Evolutionary conservation across 92 coral and sea anemone species (phyloP).

Genomic region (Paragorgia papillata): DNA sequence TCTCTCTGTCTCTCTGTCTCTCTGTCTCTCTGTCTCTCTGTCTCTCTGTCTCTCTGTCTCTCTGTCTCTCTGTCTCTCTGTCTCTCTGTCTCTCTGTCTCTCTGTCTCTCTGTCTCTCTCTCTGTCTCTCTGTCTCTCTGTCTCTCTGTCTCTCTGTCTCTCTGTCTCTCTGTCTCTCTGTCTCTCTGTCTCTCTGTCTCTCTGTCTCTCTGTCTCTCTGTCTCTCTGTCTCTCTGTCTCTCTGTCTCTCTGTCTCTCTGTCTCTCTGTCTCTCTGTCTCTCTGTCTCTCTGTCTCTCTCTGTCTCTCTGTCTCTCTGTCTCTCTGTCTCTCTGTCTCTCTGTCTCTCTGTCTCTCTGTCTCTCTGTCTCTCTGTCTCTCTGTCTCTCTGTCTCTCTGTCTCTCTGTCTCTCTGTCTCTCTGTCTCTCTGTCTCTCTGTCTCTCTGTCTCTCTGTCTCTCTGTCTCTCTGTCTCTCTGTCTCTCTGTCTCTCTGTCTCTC

Average conservation of each 20-base stretch:
- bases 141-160: no score
- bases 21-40: no score
- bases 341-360: conserved; percentile 5
- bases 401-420: conserved; percentile 13
- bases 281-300: conserved; percentile 2
- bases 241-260: conserved; percentile 4
- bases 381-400: conserved; percentile 3
- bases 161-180: no score
- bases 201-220: conserved; percentile 13
- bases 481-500: conserved; percentile 17
- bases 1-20: no score
- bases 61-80: no score
- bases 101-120: no score
- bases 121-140: no score
- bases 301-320: conserved; percentile 5
- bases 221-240: conserved; percentile 14
- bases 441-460: conserved; percentile 10
- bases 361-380: background rate
- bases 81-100: no score
- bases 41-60: no score
- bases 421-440: conserved; percentile 6
- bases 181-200: no score
- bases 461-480: background rate
- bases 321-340: background rate
- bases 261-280: conserved; percentile 1